Evolutionary conservation across 2,888 invertebrate genomes (phyloP).

Genomic region (Acanthosepion pharaonis): DNA sequence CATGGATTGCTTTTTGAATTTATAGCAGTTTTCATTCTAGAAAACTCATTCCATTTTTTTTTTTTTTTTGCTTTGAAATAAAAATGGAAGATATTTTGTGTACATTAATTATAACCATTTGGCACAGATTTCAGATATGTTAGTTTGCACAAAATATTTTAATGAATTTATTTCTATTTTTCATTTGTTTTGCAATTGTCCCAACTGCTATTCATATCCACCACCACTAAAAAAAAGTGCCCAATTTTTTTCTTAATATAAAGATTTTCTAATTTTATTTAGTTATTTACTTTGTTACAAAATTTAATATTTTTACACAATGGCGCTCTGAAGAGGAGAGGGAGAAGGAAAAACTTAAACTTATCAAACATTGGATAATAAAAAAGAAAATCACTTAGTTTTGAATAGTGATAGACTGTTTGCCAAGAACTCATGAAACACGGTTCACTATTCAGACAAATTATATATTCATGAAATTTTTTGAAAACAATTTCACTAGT

Average conservation of each 20-base stretch:
- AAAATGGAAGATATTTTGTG: slow-evolving; percentile 10
- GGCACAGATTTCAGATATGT: neutral
- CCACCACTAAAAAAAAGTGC: neutral
- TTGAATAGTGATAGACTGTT: neutral
- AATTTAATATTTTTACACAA: neutral
- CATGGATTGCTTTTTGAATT: neutral
- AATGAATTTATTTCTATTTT: too few species aligned
- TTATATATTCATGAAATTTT: neutral
- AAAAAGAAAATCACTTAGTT: too few species aligned
- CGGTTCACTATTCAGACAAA: neutral
- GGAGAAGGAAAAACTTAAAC: neutral
- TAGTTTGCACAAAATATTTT: too few species aligned
- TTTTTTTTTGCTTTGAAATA: neutral
- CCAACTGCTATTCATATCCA: neutral
- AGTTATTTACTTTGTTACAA: neutral
- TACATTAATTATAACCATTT: neutral
- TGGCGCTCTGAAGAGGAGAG: neutral
- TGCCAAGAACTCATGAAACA: neutral
- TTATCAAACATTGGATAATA: neutral
- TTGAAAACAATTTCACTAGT: neutral
- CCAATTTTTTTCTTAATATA: neutral
- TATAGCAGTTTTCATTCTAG: neutral
- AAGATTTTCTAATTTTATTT: neutral
- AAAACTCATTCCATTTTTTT: neutral
- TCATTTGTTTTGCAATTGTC: neutral